Evolutionary conservation across 92 coral and sea anemone genomes (phyloP).

Genomic region (Desmophyllum pertusum): DNA sequence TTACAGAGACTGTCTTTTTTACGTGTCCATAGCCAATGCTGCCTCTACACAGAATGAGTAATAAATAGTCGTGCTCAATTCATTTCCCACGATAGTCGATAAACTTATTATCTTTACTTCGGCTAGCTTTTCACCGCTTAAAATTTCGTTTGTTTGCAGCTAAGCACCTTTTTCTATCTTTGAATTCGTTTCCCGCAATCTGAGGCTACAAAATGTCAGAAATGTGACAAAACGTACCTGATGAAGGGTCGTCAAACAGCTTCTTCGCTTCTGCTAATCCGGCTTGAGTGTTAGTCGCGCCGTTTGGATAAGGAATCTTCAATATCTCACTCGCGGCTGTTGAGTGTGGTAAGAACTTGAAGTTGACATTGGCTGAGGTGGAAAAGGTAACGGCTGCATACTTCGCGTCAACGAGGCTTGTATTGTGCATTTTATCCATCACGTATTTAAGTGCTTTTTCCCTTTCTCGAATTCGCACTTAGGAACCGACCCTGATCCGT

Average conservation of each 20-base stretch:
- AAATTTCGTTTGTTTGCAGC: too few species aligned
- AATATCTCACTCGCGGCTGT: not conserved
- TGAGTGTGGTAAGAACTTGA: not conserved
- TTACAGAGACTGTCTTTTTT: too few species aligned
- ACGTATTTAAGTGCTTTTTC: constrained; percentile 15
- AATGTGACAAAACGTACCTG: not conserved
- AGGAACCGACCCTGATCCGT: constrained; percentile 34
- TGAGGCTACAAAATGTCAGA: too few species aligned
- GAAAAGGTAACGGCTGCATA: constrained; percentile 35
- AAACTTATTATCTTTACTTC: too few species aligned
- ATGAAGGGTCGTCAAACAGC: not conserved
- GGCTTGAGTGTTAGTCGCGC: constrained; percentile 29
- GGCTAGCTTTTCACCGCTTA: too few species aligned
- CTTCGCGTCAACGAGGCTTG: constrained; percentile 8
- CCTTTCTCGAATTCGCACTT: constrained; percentile 19
- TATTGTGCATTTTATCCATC: too few species aligned
- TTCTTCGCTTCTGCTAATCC: constrained; percentile 19
- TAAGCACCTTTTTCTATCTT: too few species aligned
- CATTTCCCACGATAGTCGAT: too few species aligned
- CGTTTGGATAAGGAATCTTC: constrained; percentile 1
- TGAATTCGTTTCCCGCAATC: too few species aligned
- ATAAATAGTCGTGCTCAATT: too few species aligned
- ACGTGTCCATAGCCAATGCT: too few species aligned
- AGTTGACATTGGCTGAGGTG: not conserved
- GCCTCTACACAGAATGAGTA: too few species aligned